Conservation (phyloP, 2,113 vertebrate genomes). For the Struthio camelus region DNA sequence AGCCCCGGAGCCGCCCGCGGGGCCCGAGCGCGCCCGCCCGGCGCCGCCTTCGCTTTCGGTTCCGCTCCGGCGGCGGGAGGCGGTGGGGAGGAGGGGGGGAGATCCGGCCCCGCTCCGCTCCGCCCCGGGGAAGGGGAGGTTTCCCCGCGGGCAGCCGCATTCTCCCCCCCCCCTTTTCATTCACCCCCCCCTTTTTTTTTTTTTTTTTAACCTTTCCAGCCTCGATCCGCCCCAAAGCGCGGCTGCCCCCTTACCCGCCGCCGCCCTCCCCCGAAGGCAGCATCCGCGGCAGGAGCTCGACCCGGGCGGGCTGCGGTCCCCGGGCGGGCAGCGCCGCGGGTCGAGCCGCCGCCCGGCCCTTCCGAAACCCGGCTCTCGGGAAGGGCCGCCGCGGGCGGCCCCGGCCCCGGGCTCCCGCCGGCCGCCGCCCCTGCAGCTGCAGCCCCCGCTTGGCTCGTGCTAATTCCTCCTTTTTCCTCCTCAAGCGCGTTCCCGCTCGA, state of each 20-base stretch:
- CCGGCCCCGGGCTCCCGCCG: fast-evolving
- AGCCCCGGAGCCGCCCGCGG: background rate
- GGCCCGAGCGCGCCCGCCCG: background rate
- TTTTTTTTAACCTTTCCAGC: too few relatives aligned
- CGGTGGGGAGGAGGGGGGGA: background rate
- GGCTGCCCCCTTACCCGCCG: too few relatives aligned
- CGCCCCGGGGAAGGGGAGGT: constrained; percentile 57
- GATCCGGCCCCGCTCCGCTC: constrained; percentile 57
- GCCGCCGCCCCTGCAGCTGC: background rate
- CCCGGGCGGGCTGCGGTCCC: too few relatives aligned
- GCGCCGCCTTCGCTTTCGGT: constrained; percentile 54
- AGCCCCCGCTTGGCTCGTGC: background rate
- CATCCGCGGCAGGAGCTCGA: too few relatives aligned
- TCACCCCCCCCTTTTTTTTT: too few relatives aligned
- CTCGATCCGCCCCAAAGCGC: too few relatives aligned
- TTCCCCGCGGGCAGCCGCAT: background rate
- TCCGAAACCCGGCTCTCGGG: too few relatives aligned
- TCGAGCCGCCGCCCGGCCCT: too few relatives aligned
- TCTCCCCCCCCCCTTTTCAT: background rate
- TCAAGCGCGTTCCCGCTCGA: fast-evolving
- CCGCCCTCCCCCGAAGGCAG: too few relatives aligned
- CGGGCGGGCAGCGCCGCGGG: too few relatives aligned
- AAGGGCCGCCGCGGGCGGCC: too few relatives aligned
- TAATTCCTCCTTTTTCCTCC: background rate
- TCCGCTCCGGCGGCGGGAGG: constrained; percentile 19